These are phyloP conservation scores for Sarcophilus harrisii DNA, from an alignment of 2,797 vertebrate genomes.

Conservation along the genomic window DNA sequence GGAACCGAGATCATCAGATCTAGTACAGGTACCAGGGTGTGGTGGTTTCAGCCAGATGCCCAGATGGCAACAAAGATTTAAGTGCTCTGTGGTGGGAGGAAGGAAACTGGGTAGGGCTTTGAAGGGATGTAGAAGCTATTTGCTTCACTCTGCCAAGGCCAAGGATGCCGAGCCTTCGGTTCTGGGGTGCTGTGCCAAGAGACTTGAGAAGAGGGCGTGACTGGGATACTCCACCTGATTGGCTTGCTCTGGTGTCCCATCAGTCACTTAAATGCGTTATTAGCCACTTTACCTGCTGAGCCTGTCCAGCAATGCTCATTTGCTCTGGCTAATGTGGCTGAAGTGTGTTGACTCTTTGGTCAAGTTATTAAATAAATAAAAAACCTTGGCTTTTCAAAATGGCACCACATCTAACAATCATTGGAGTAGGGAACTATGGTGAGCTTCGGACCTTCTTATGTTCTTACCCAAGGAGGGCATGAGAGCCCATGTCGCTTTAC, in stretches of 20 bases:
- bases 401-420: background rate
- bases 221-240: background rate
- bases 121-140: constrained; percentile 33
- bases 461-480: background rate
- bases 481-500: background rate
- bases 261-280: constrained; percentile 33
- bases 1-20: constrained; percentile 98
- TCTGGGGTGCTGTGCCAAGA: background rate
- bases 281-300: background rate
- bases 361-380: background rate
- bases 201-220: background rate
- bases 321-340: background rate
- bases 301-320: constrained; percentile 10
- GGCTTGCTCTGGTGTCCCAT: background rate
- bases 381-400: background rate
- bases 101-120: background rate
- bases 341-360: background rate
- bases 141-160: background rate
- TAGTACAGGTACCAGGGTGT: constrained; percentile 92
- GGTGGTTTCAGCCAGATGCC: background rate
- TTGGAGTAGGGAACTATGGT: background rate
- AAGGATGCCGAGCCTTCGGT: background rate
- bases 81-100: background rate
- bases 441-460: background rate
- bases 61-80: constrained; percentile 16